Percentiles rank a stretch among this genome's conserved stretches.
Evolutionary conservation across 1,140 invertebrate genomes (phyloP).

Genomic region (Drosophila paulistorum): DNA sequence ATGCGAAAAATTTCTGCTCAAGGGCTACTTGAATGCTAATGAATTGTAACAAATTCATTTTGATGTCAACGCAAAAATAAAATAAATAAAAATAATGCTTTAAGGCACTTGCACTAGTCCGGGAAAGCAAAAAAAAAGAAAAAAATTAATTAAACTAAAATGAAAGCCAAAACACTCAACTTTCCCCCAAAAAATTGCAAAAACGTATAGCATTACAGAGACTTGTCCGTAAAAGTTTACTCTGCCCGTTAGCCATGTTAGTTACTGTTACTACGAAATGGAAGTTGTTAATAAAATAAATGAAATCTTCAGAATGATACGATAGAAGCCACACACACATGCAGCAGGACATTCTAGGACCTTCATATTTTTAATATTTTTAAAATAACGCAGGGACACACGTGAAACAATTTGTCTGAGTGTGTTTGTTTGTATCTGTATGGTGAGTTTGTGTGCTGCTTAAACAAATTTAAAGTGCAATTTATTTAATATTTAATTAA

Average conservation of each 20-base stretch:
- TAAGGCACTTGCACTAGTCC: slow-evolving; percentile 7
- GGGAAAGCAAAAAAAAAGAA: slow-evolving; percentile 25
- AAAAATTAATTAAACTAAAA: slow-evolving; percentile 70
- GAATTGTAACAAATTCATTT: slow-evolving; percentile 74
- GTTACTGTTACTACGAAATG: not conserved
- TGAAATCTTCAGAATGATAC: slow-evolving; percentile 40
- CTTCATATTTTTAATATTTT: slow-evolving; percentile 5
- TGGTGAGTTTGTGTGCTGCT: slow-evolving; percentile 10
- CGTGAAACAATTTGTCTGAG: not conserved
- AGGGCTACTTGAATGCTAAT: slow-evolving; percentile 68
- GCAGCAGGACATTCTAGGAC: not conserved
- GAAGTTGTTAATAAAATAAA: slow-evolving; percentile 65
- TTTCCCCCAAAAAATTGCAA: slow-evolving; percentile 9
- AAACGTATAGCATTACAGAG: slow-evolving; percentile 2
- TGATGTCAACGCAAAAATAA: slow-evolving; percentile 39
- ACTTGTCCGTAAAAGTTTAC: slow-evolving; percentile 19
- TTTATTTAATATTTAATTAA: slow-evolving; percentile 62
- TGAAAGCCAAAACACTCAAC: slow-evolving; percentile 22
- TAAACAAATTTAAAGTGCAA: slow-evolving; percentile 50
- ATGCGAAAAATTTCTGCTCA: slow-evolving; percentile 55
- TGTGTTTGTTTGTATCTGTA: slow-evolving; percentile 5
- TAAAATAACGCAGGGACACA: not conserved
- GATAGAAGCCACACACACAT: slow-evolving; percentile 31
- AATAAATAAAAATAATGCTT: slow-evolving; percentile 30
- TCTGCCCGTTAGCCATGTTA: not conserved